A percentile compares a stretch with the other conserved stretches of the same genome.
Conservation (phyloP, 2,797 vertebrate species). For the Pachyuromys duprasi region DNA sequence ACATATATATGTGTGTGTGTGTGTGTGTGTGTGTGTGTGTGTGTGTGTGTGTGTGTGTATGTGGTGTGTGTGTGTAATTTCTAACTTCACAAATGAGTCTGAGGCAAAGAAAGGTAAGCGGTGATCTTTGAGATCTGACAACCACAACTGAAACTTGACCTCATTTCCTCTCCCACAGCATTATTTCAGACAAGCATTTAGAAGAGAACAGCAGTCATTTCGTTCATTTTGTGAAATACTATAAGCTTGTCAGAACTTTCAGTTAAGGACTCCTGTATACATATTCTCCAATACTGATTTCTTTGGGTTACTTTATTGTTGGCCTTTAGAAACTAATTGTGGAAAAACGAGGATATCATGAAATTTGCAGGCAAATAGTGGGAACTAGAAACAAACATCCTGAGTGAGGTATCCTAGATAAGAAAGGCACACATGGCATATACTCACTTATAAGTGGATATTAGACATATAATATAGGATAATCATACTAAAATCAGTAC, state of each 20-base stretch:
- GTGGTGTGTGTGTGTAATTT: slow-evolving; percentile 11
- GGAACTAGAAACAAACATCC: no score
- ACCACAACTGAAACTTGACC: neutral
- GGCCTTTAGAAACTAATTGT: slow-evolving; percentile 74
- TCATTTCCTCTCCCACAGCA: neutral
- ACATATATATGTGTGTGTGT: neutral
- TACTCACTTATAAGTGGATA: no score
- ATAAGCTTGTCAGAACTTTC: slow-evolving; percentile 60
- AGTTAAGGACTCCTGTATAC: slow-evolving; percentile 26
- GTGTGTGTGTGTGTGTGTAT: no score
- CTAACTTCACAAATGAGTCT: slow-evolving; percentile 42
- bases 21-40: no score
- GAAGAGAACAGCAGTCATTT: slow-evolving; percentile 2
- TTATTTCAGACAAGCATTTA: slow-evolving; percentile 43
- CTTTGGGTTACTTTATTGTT: slow-evolving; percentile 62
- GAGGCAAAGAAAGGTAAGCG: neutral
- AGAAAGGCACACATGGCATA: no score
- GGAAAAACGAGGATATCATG: neutral
- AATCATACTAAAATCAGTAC: no score
- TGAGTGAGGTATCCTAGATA: no score
- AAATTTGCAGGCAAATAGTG: no score
- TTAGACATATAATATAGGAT: no score
- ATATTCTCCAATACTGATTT: neutral
- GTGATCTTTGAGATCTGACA: neutral
- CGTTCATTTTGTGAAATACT: slow-evolving; percentile 44